These are phyloP conservation scores for Oryzias melastigma DNA, from an alignment of 2,113 vertebrate species.

Conservation along the genomic window DNA sequence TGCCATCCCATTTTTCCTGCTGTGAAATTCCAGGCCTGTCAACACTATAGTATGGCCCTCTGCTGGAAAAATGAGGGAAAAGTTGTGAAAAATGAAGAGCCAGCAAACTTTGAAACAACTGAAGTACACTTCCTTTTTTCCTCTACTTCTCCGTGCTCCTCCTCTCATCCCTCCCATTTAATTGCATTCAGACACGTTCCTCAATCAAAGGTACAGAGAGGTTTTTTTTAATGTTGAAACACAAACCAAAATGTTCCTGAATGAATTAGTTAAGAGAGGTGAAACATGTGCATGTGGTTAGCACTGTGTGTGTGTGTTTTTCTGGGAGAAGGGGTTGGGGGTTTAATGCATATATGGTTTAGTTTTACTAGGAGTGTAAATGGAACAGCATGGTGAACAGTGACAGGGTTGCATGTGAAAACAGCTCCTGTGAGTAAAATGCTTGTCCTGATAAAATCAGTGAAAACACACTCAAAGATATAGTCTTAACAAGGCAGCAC, in stretches of 20 bases:
- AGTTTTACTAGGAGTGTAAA: slow-evolving; percentile 68
- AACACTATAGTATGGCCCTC: slow-evolving; percentile 51
- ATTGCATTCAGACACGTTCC: slow-evolving; percentile 80
- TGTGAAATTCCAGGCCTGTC: slow-evolving; percentile 56
- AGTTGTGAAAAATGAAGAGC: slow-evolving; percentile 67
- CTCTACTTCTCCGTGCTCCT: slow-evolving; percentile 37
- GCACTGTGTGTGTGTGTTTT: slow-evolving; percentile 29
- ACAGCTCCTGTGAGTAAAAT: slow-evolving; percentile 73
- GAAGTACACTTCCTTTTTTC: slow-evolving; percentile 37
- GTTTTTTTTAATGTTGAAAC: slow-evolving; percentile 70
- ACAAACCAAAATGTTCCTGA: slow-evolving; percentile 82
- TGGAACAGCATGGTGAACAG: slow-evolving; percentile 75
- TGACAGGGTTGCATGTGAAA: slow-evolving; percentile 65
- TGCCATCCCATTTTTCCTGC: slow-evolving; percentile 50
- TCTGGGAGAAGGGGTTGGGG: slow-evolving; percentile 49
- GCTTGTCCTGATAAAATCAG: slow-evolving; percentile 14
- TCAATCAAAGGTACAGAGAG: slow-evolving; percentile 75
- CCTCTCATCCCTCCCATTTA: slow-evolving; percentile 54
- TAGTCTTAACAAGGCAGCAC: no score
- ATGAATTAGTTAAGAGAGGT: slow-evolving; percentile 80
- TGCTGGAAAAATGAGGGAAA: slow-evolving; percentile 45
- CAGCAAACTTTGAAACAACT: slow-evolving; percentile 72
- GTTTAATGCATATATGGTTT: slow-evolving; percentile 63
- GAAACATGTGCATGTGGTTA: slow-evolving; percentile 82
- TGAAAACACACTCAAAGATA: no score